Evolutionary conservation across 1,140 invertebrate species (phyloP).

Genomic region (Drosophila teissieri): DNA sequence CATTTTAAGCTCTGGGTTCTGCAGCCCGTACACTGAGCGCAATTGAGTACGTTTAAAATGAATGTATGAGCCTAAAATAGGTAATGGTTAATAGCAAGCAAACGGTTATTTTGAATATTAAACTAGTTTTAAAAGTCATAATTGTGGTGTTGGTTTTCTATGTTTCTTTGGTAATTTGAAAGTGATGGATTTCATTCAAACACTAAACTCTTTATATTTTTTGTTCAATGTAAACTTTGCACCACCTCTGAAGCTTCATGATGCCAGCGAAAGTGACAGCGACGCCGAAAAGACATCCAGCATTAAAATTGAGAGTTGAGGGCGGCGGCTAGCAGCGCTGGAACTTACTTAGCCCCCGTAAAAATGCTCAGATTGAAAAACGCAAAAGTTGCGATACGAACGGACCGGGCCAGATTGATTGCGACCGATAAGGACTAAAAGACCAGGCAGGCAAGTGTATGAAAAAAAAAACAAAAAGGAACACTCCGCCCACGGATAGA

Average conservation of each 20-base stretch:
- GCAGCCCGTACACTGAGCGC: background rate
- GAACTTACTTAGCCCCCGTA: slow-evolving; percentile 75
- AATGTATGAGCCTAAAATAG: no score
- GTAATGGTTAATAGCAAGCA: background rate
- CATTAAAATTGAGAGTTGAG: slow-evolving; percentile 18
- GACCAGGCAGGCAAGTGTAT: slow-evolving; percentile 70
- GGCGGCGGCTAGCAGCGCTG: slow-evolving; percentile 43
- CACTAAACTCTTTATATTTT: no score
- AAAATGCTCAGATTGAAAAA: slow-evolving; percentile 80
- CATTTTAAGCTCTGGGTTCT: slow-evolving; percentile 13
- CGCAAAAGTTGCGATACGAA: slow-evolving; percentile 82
- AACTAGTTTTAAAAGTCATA: no score
- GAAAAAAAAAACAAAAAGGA: slow-evolving; percentile 27
- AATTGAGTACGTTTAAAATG: background rate
- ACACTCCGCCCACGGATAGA: slow-evolving; percentile 20
- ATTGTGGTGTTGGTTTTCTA: no score
- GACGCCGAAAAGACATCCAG: slow-evolving; percentile 50
- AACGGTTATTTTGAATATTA: no score
- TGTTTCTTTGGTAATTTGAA: no score
- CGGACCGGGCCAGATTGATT: slow-evolving; percentile 75
- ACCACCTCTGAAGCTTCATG: slow-evolving; percentile 42
- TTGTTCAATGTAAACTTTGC: background rate
- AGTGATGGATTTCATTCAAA: no score
- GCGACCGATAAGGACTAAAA: slow-evolving; percentile 66
- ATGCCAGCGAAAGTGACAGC: slow-evolving; percentile 70